Evolutionary conservation across 2,888 invertebrate species (phyloP).

Genomic region (Cremastinae sp.): DNA sequence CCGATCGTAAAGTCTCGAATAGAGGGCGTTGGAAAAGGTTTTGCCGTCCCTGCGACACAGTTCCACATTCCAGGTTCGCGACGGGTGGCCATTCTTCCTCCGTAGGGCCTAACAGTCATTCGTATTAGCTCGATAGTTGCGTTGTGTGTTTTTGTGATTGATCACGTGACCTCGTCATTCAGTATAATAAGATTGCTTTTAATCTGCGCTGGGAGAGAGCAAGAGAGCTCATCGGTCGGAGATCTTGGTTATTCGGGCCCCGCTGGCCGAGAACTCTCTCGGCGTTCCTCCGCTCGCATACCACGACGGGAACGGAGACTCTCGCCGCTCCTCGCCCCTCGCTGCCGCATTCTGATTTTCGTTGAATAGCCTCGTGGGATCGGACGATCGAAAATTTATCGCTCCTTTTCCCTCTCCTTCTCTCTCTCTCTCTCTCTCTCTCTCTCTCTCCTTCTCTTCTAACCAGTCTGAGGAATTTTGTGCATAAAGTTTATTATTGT

Average conservation of each 20-base stretch:
- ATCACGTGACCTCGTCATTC: conserved; percentile 79
- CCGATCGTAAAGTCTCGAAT: conserved; percentile 36
- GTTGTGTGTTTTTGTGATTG: conserved; percentile 79
- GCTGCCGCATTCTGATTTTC: conserved; percentile 9
- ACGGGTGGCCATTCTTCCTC: conserved; percentile 75
- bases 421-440: not conserved
- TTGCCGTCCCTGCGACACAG: conserved; percentile 74
- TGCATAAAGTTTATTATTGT: too few relatives aligned
- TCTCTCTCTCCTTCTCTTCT: not conserved
- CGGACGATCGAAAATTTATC: conserved; percentile 49
- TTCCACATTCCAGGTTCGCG: conserved; percentile 79
- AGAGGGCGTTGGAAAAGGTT: conserved; percentile 60
- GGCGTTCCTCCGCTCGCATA: conserved; percentile 39
- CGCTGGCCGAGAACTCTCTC: conserved; percentile 32
- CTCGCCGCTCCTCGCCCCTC: conserved; percentile 1
- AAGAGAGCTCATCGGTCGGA: conserved; percentile 29
- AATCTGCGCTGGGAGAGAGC: conserved; percentile 67
- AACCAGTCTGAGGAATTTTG: not conserved
- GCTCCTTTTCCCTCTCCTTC: not conserved
- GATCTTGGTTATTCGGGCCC: conserved; percentile 13
- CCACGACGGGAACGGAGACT: conserved; percentile 19
- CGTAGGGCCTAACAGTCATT: conserved; percentile 61
- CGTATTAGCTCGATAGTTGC: conserved; percentile 71
- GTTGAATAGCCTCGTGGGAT: conserved; percentile 36
- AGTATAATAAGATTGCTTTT: conserved; percentile 79